Base-by-base conservation (phyloP, 2,113 vertebrate species). In the Chaetops frenatus region DNA sequence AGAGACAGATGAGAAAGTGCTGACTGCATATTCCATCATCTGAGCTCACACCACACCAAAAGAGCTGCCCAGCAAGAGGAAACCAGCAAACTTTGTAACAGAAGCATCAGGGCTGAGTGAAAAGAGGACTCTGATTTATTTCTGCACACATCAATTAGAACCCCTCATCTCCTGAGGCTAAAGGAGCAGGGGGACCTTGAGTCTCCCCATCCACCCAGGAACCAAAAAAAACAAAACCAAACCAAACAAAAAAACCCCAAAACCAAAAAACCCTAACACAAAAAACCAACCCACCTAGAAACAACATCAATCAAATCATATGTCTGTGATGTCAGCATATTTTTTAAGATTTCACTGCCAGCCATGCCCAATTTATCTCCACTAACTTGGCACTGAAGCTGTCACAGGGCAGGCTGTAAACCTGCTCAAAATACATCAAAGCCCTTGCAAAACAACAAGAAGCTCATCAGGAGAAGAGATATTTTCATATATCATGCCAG, bases 251-350 rank as follows among this genome's bases (percentile, higher is more conserved):
- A 35, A 35, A 22, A 53, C 3, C 28, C 40, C 4, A 11, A 10
- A 44, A 61, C 81, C 6, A 4, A 29, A 40, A 16, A 28, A 36
- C 13, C 38, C 38, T 10, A 38, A 38, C 38, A 38, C 13, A 38
- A 38, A 38, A 38, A 38, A 38, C 38, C 38, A 38, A 33, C 22
- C 38, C 38, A 38, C 9, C 38, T 11, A 11, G 2, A 33, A 29
- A 13, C 20, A 66, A 98, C 97, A 98, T 98, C 98, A 98, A 97
- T 98, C 96, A 97, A 91, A 93, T 95, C 92, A 53, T 51, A 54
- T 96, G 96, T 95, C 97, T 97, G 88, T 78, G 95, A 97, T 96
- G 97, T 97, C 97, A 95, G 85, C 86, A 97, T 96, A 98, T 97
- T 98, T 98, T 97, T 97, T 98, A 97, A 98, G 76, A 87, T 96